phyloP scores from a whole-genome alignment of 2,888 invertebrate species.

The Synanthedon vespiformis region DNA sequence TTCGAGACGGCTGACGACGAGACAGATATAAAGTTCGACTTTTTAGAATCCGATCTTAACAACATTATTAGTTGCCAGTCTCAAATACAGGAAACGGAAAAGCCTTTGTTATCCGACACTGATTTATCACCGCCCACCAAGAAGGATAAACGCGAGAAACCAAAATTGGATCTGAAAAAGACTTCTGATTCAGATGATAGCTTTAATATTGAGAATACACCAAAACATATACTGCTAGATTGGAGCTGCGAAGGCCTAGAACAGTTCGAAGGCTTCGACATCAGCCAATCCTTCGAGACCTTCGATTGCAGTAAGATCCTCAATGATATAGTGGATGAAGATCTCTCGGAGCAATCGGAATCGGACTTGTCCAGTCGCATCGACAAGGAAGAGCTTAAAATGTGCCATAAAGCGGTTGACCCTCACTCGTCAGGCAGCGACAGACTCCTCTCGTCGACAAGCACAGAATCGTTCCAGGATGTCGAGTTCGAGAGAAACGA shows the following conservation, averaged over 20 bases:
- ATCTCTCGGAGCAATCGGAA: conserved; percentile 46
- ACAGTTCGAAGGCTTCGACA: conserved; percentile 38
- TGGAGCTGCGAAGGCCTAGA: conserved; percentile 42
- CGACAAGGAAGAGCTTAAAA: conserved; percentile 29
- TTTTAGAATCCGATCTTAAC: conserved; percentile 10
- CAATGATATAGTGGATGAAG: conserved; percentile 23
- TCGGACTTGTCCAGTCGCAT: conserved; percentile 30
- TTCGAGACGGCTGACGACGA: conserved; percentile 5
- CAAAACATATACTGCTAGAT: conserved; percentile 44
- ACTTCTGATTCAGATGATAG: conserved; percentile 23
- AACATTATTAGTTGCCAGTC: conserved; percentile 25
- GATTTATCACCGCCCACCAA: conserved; percentile 23
- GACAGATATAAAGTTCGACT: background rate
- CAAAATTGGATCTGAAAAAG: conserved; percentile 47
- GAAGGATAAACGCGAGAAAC: conserved; percentile 29
- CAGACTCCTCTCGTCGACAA: conserved; percentile 25
- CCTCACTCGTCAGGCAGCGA: conserved; percentile 13
- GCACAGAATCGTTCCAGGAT: conserved; percentile 50
- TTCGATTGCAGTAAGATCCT: conserved; percentile 29
- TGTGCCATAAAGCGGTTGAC: conserved; percentile 46
- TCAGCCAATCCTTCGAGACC: conserved; percentile 45
- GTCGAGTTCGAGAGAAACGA: conserved; percentile 50
- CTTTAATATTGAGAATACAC: conserved; percentile 45
- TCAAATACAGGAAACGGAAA: conserved; percentile 45
- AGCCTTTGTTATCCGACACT: conserved; percentile 46